Percentiles rank a stretch among this genome's conserved stretches.
Conservation (phyloP, 2,888 invertebrate species). For the Macrostomum cliftonense region DNA sequence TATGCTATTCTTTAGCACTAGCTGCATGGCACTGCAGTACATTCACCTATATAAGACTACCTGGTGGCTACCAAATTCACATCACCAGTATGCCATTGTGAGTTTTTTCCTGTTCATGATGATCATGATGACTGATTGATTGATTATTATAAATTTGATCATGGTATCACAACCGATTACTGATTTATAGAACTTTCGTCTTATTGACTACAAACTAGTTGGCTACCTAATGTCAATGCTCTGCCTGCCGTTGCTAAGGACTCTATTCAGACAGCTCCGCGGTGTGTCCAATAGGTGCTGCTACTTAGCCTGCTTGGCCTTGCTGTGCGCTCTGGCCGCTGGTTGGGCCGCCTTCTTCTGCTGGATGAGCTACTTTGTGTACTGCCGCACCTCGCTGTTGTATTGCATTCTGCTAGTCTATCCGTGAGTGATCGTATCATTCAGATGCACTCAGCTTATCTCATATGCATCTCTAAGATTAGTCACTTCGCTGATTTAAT, state of each 20-base stretch:
- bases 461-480: no score
- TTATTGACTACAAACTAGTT: slow-evolving; percentile 71
- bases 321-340: slow-evolving; percentile 14
- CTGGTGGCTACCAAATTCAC: slow-evolving; percentile 89
- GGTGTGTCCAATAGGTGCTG: slow-evolving; percentile 5
- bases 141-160: neutral
- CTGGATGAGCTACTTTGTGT: slow-evolving; percentile 42
- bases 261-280: slow-evolving; percentile 39
- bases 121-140: no score
- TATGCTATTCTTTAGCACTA: slow-evolving; percentile 58
- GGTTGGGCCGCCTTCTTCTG: slow-evolving; percentile 47
- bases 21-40: slow-evolving; percentile 65
- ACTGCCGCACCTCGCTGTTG: slow-evolving; percentile 47
- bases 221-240: slow-evolving; percentile 63
- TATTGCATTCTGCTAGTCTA: slow-evolving; percentile 67
- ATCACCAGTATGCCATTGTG: slow-evolving; percentile 69
- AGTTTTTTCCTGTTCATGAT: no score
- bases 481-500: no score
- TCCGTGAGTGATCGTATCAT: slow-evolving; percentile 48
- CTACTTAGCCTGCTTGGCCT: slow-evolving; percentile 14
- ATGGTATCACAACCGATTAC: neutral
- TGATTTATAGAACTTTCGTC: slow-evolving; percentile 60
- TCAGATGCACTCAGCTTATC: no score
- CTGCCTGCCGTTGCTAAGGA: slow-evolving; percentile 55
- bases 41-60: slow-evolving; percentile 80